Base-by-base conservation (phyloP, 2,113 vertebrate genomes). In the Nerophis lumbriciformis region DNA sequence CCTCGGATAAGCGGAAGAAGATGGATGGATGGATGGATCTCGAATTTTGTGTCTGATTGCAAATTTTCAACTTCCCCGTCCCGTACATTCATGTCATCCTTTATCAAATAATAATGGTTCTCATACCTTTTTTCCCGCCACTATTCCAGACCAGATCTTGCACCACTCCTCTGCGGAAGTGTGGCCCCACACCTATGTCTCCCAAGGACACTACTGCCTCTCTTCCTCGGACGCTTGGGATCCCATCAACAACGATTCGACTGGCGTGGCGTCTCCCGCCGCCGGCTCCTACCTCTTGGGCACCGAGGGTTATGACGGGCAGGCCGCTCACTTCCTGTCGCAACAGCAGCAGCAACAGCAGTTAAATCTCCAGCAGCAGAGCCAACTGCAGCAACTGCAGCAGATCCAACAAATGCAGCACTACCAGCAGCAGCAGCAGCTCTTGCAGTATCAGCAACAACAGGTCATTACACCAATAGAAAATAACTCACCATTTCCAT, bases 201-300 rank as follows among this genome's bases (percentile, higher is more conserved):
- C 96, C 1, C 96, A 99, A 85, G 96, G 96, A 77, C 94, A 97
- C 88, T 99, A 98, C 86, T 99, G 96, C 87, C 92, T 99, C 77
- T 96, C 95, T 15, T 95, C 96, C 0, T 99, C 96, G 0, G 96
- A 98, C 0, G 96, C 95, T 71, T 99, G 96, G 96, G 96, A 98
- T 81, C 93, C 95, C 28, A 92, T 90, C 70, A 91, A 80, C 85
- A 97, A 91, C 0, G 95, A 98, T 79, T 93, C 93, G 81, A 96
- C 96, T 5, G 93, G 91, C 44, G 92, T 97, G 5, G 92, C 92
- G 16, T 96, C 96, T 72, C 93, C 96, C 0, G 92, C 94, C 10
- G 80, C 94, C 0, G 93, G 93, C 76, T 96, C 96, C 74, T 96
- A 93, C 47, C 59, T 91, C 15, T 83, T 92, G 83, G 85, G 88